Conservation (phyloP, 2,888 invertebrate genomes). For the Adelognathus sp. region DNA sequence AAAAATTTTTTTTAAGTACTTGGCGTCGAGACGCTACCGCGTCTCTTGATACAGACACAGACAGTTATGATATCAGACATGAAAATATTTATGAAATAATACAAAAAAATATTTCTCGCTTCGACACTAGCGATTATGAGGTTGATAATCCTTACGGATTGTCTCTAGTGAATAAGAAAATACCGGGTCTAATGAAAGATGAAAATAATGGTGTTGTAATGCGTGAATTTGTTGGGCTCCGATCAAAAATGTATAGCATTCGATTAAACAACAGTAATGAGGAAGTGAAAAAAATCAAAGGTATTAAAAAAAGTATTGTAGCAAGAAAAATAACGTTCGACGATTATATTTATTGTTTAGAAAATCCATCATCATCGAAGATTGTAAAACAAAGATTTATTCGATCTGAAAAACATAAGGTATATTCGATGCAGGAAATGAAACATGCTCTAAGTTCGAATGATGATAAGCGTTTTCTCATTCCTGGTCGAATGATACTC, state of each 20-base stretch:
- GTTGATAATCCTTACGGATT: background rate
- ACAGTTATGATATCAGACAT: background rate
- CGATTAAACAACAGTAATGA: background rate
- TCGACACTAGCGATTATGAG: background rate
- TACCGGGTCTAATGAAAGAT: no score
- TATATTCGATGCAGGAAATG: no score
- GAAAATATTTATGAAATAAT: background rate
- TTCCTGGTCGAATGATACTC: no score
- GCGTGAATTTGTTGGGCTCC: background rate
- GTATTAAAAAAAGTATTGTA: background rate
- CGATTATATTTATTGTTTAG: background rate
- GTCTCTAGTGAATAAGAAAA: background rate
- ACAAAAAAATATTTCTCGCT: background rate
- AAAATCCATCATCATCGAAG: no score
- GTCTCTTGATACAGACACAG: no score
- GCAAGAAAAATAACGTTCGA: background rate
- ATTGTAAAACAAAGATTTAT: no score
- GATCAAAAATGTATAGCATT: background rate
- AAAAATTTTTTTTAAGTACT: no score
- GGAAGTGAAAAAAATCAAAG: background rate
- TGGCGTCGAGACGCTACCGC: no score
- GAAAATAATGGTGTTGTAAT: background rate
- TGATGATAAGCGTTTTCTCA: no score
- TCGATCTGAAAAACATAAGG: no score
- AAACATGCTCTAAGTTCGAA: no score